phyloP scores from a whole-genome alignment of 2,797 vertebrate species.

The Leptatherina wallacei region DNA sequence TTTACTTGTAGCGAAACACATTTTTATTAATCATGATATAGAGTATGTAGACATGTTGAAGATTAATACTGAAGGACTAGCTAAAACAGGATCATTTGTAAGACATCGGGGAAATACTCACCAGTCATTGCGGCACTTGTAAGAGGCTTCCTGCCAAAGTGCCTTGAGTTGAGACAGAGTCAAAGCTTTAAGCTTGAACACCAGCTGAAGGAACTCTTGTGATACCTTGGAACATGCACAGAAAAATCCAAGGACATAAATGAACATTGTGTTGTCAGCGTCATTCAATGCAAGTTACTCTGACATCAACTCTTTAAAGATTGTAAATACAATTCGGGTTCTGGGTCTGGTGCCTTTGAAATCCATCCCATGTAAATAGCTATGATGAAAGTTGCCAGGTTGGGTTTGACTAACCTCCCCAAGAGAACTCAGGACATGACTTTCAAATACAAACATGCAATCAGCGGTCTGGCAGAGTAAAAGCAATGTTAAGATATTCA shows the following conservation, averaged over 20 bases:
- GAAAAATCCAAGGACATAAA: conserved; percentile 19
- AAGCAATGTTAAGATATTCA: conserved; percentile 21
- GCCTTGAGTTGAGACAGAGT: conserved; percentile 75
- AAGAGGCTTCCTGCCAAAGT: conserved; percentile 84
- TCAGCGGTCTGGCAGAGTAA: conserved; percentile 31
- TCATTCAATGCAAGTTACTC: not conserved
- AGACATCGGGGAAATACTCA: conserved; percentile 66
- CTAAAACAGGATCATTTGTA: not conserved
- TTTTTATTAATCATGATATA: not conserved
- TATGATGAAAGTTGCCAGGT: conserved; percentile 37
- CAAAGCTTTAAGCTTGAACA: conserved; percentile 84
- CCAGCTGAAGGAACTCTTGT: conserved; percentile 82
- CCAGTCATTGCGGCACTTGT: conserved; percentile 88
- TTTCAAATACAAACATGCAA: conserved; percentile 53
- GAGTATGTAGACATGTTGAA: not conserved
- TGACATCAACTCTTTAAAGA: not conserved
- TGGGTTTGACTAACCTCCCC: conserved; percentile 38
- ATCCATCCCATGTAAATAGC: conserved; percentile 48
- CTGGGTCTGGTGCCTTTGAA: conserved; percentile 37
- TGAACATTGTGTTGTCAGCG: not conserved
- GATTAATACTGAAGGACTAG: not conserved
- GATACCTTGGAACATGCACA: conserved; percentile 72
- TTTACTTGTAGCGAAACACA: not conserved
- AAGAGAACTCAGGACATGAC: conserved; percentile 20
- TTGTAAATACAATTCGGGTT: conserved; percentile 15